These are phyloP conservation scores for Geodia barretti DNA, from an alignment of 37 sponge, comb jelly and placozoan genomes.

Conservation along the genomic window DNA sequence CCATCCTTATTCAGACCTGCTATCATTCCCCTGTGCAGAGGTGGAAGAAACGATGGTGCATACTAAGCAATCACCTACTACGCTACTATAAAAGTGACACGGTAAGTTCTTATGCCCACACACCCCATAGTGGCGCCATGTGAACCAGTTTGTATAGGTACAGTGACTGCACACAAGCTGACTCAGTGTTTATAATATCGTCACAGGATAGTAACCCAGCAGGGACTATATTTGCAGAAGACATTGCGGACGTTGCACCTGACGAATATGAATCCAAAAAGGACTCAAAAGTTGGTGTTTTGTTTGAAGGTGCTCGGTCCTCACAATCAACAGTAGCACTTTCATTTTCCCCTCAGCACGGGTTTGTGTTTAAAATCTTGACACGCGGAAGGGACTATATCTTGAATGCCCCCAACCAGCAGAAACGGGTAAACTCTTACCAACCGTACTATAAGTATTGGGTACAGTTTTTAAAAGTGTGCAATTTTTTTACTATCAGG, in stretches of 20 bases:
- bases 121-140: too few species aligned
- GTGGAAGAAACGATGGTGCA: conserved; percentile 76
- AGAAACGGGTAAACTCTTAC: conserved; percentile 40
- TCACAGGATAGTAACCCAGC: conserved; percentile 46
- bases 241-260: conserved; percentile 21
- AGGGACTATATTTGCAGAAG: conserved; percentile 66
- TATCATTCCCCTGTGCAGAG: conserved; percentile 26
- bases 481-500: conserved; percentile 11
- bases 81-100: conserved; percentile 70
- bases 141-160: neutral
- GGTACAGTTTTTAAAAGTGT: neutral
- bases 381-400: conserved; percentile 56
- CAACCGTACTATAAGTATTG: neutral
- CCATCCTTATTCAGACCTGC: neutral
- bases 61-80: conserved; percentile 43
- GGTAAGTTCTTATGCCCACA: too few species aligned
- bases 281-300: conserved; percentile 29
- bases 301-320: too few species aligned
- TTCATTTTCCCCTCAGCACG: conserved; percentile 34
- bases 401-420: conserved; percentile 51
- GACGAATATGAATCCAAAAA: conserved; percentile 40
- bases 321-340: too few species aligned
- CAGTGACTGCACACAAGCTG: neutral
- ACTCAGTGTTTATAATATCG: neutral
- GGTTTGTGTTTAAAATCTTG: conserved; percentile 59